Conservation (phyloP, 1,140 invertebrate species). For the Drosophila mauritiana region DNA sequence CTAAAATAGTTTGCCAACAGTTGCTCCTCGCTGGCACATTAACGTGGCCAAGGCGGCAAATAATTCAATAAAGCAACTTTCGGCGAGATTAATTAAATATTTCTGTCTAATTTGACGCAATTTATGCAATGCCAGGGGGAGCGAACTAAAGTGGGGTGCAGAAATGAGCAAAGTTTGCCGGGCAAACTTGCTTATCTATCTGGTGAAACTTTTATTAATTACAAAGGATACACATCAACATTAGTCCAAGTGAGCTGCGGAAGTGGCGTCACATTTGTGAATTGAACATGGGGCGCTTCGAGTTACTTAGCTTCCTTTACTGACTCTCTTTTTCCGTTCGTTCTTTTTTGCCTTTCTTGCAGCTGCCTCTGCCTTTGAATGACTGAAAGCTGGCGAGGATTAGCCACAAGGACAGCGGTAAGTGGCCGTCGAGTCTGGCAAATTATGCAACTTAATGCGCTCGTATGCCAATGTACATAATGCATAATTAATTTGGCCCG, state of each 20-base stretch:
- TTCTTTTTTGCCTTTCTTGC: conserved; percentile 1
- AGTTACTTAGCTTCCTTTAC: conserved; percentile 67
- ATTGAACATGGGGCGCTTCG: conserved; percentile 32
- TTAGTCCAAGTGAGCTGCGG: conserved; percentile 30
- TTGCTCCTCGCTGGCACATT: conserved; percentile 50
- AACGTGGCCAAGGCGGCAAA: conserved; percentile 46
- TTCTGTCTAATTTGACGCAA: conserved; percentile 83
- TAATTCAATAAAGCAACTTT: conserved; percentile 82
- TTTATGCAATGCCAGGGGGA: conserved; percentile 69
- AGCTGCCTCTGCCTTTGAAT: conserved; percentile 14
- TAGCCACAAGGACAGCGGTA: conserved; percentile 57
- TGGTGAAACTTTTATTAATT: conserved; percentile 82
- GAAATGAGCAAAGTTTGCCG: conserved; percentile 68
- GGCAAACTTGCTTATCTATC: conserved; percentile 45
- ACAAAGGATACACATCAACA: conserved; percentile 79
- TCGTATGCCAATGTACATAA: conserved; percentile 68
- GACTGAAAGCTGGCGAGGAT: conserved; percentile 37
- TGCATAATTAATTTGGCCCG: conserved; percentile 78
- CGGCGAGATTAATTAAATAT: conserved; percentile 80
- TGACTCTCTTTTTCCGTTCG: conserved; percentile 24
- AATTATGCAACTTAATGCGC: conserved; percentile 79
- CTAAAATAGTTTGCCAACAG: conserved; percentile 71
- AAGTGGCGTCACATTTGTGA: conserved; percentile 44
- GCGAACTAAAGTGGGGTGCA: conserved; percentile 21
- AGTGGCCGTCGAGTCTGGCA: conserved; percentile 44